A percentile compares a stretch with the other conserved stretches of the same genome.
Conservation (phyloP, 1,140 invertebrate species). For the Drosophila tristis region DNA sequence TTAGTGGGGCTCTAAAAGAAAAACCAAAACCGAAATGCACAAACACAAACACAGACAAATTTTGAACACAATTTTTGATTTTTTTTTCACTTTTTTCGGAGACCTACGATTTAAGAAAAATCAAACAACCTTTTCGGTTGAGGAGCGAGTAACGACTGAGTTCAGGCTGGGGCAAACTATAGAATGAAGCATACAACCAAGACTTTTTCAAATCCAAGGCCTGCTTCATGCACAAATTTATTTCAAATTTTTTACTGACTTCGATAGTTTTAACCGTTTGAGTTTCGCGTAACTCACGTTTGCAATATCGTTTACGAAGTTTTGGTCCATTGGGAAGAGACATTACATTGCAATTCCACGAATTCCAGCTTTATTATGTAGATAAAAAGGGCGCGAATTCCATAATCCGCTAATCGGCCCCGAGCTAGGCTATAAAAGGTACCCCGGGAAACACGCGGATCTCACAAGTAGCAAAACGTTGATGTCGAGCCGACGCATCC, state of each 20-base stretch:
- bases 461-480: not conserved
- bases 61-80: not conserved
- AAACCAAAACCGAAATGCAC: not conserved
- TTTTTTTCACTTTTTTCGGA: not conserved
- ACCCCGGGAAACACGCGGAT: too few relatives aligned
- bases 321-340: too few relatives aligned
- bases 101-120: not conserved
- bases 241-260: too few relatives aligned
- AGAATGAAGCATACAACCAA: too few relatives aligned
- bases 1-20: not conserved
- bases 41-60: not conserved
- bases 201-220: too few relatives aligned
- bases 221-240: too few relatives aligned
- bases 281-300: too few relatives aligned
- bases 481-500: not conserved
- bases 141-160: not conserved
- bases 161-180: too few relatives aligned
- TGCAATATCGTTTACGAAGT: too few relatives aligned
- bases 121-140: not conserved
- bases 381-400: constrained; percentile 27
- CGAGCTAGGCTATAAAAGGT: constrained; percentile 1
- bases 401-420: constrained; percentile 12
- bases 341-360: not conserved
- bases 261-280: too few relatives aligned
- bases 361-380: not conserved